Evolutionary conservation across 2,888 invertebrate genomes (phyloP).

Genomic region (Spatulosminthurus flaviceps): DNA sequence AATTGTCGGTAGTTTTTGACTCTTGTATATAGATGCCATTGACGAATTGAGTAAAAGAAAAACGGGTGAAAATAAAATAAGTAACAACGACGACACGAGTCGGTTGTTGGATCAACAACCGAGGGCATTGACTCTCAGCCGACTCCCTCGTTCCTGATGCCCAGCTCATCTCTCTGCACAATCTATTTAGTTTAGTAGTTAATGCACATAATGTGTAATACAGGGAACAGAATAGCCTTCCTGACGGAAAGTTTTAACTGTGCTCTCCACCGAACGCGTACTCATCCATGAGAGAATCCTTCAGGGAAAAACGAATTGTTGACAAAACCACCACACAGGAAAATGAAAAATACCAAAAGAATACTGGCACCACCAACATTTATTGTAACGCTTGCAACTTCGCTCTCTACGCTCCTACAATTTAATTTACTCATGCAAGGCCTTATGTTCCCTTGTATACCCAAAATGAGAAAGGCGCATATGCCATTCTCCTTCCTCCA

Average conservation of each 20-base stretch:
- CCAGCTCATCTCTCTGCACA: constrained; percentile 35
- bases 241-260: constrained; percentile 42
- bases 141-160: constrained; percentile 36
- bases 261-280: constrained; percentile 35
- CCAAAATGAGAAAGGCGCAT: not conserved
- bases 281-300: constrained; percentile 41
- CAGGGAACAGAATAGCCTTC: constrained; percentile 12
- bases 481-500: not conserved
- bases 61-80: constrained; percentile 38
- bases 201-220: constrained; percentile 27
- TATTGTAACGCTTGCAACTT: constrained; percentile 20
- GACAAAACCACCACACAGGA: constrained; percentile 40
- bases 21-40: not conserved
- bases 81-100: constrained; percentile 38
- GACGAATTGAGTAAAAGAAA: constrained; percentile 24
- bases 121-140: constrained; percentile 39
- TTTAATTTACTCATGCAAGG: not conserved
- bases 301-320: constrained; percentile 44
- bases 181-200: constrained; percentile 24
- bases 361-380: constrained; percentile 37
- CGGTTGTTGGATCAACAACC: constrained; percentile 41
- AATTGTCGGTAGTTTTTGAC: constrained; percentile 19
- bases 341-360: constrained; percentile 40
- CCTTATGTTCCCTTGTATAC: not conserved
- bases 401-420: not conserved